Percentiles rank a stretch among this genome's conserved stretches.
phyloP scores from a whole-genome alignment of 1,140 invertebrate genomes.

The Bilobella aurantiaca region DNA sequence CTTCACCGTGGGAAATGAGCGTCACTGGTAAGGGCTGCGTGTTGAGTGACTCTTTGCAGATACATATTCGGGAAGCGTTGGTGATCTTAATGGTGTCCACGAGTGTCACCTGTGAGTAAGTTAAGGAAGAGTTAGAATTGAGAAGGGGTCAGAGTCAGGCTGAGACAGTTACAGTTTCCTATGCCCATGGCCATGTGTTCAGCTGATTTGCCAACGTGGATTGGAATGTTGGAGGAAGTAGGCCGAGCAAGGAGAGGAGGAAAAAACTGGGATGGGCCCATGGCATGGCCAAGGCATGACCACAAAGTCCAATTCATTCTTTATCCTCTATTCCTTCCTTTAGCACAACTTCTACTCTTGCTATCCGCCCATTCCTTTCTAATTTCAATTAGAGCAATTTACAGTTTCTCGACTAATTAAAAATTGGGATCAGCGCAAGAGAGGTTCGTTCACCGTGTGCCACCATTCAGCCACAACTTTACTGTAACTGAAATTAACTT shows the following conservation, averaged over 20 bases:
- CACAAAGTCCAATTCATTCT: background rate
- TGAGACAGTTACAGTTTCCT: no score
- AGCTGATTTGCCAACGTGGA: constrained; percentile 3
- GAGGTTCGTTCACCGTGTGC: no score
- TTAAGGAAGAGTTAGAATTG: background rate
- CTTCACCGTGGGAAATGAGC: constrained; percentile 61
- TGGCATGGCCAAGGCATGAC: background rate
- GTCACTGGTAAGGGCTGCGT: constrained; percentile 34
- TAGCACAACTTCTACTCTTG: no score
- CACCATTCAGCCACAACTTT: no score
- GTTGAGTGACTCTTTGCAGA: constrained; percentile 36
- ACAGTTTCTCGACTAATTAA: no score
- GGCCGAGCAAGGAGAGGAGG: background rate
- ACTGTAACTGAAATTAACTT: no score
- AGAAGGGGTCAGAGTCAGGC: background rate
- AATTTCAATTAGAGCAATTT: no score
- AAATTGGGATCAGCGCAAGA: no score
- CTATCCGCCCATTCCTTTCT: no score
- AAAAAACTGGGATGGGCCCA: constrained; percentile 1
- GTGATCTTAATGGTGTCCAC: constrained; percentile 23
- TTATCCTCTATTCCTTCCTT: background rate
- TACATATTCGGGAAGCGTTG: constrained; percentile 32
- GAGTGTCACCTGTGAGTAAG: constrained; percentile 22
- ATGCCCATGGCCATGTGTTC: no score
- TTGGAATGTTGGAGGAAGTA: constrained; percentile 4